phyloP scores from a whole-genome alignment of 1,140 invertebrate genomes.

The Acromyrmex heyeri region DNA sequence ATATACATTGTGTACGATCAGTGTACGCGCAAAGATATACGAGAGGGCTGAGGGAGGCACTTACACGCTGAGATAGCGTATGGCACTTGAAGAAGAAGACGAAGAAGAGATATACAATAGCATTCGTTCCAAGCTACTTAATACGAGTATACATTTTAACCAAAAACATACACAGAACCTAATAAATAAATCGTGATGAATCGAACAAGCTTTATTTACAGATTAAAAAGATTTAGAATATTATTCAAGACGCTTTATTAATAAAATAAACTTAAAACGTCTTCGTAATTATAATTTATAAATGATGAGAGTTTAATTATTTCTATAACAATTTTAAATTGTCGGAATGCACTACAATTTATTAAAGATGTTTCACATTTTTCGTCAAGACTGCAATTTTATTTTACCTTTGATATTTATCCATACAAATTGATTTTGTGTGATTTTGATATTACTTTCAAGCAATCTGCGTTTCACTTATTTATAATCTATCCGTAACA shows the following conservation, averaged over 20 bases:
- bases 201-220: background rate
- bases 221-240: background rate
- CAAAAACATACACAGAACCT: background rate
- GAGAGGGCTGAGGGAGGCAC: too few relatives aligned
- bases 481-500: constrained; percentile 3
- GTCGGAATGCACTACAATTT: background rate
- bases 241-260: background rate
- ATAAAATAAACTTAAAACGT: background rate
- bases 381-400: background rate
- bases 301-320: background rate
- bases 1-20: too few relatives aligned
- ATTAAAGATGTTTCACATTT: background rate
- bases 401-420: constrained; percentile 28
- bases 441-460: constrained; percentile 1
- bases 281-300: background rate
- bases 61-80: too few relatives aligned
- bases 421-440: background rate
- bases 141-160: background rate
- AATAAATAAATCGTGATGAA: constrained; percentile 17
- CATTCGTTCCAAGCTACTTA: background rate
- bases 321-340: constrained; percentile 5
- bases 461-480: constrained; percentile 20
- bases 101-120: background rate
- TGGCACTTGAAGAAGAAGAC: too few relatives aligned
- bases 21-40: too few relatives aligned